Conservation (phyloP, 2,113 vertebrate genomes). For the Craseonycteris thonglongyai region DNA sequence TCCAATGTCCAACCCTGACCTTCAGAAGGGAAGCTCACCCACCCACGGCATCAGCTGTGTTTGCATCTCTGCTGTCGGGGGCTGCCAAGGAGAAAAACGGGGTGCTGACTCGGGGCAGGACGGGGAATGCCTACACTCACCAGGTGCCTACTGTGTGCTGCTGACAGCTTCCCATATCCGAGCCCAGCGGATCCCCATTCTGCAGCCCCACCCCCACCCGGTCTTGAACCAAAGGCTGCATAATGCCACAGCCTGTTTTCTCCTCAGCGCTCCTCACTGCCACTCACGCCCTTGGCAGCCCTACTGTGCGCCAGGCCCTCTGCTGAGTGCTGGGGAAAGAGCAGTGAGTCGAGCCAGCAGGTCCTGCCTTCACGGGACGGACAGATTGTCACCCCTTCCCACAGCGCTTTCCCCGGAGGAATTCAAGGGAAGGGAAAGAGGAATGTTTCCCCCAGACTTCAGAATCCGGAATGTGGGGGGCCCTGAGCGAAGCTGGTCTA, state of each 20-base stretch:
- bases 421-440: not conserved
- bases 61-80: not conserved
- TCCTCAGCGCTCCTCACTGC: too few relatives aligned
- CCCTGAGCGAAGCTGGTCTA: not conserved
- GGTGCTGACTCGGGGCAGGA: not conserved
- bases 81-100: not conserved
- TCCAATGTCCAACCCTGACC: not conserved
- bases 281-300: rapidly evolving
- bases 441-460: not conserved
- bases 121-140: not conserved
- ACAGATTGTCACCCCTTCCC: not conserved
- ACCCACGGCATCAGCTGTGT: not conserved
- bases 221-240: not conserved
- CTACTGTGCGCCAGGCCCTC: rapidly evolving
- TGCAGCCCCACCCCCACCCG: not conserved
- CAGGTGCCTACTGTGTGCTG: not conserved
- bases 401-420: not conserved
- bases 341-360: rapidly evolving
- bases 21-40: not conserved
- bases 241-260: not conserved
- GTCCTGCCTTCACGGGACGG: not conserved
- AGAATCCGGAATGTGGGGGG: not conserved
- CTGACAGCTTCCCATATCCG: not conserved
- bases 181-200: not conserved
- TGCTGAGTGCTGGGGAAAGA: not conserved